A percentile compares a stretch with the other conserved stretches of the same genome.
These are phyloP conservation scores for Myotis yumanensis DNA, from an alignment of 2,113 vertebrate species.

Conservation along the genomic window DNA sequence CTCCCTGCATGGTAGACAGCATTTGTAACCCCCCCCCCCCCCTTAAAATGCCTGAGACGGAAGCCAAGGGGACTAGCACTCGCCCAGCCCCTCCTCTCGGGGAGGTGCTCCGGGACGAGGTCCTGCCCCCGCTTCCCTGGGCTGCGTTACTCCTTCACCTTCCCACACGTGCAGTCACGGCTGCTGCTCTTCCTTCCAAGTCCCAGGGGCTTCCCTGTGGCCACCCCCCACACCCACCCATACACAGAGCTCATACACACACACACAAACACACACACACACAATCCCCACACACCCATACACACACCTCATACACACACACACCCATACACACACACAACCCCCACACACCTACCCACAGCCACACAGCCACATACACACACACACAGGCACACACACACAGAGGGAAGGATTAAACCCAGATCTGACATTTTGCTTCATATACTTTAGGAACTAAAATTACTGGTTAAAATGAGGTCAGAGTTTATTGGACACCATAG, in stretches of 20 bases:
- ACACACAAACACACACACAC: not conserved
- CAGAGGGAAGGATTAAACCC: too few species aligned
- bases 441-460: not conserved
- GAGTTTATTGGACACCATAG: not conserved
- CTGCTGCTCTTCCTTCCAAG: too few species aligned
- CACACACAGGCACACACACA: not conserved
- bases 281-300: fast-evolving
- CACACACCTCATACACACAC: too few species aligned
- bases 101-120: not conserved
- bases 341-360: too few species aligned
- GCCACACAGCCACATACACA: too few species aligned
- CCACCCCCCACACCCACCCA: fast-evolving
- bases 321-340: too few species aligned
- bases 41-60: not conserved
- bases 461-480: not conserved
- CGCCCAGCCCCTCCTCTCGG: fast-evolving
- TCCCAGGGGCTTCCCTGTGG: not conserved
- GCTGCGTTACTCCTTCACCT: fast-evolving
- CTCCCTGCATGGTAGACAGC: fast-evolving
- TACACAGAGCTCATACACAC: not conserved
- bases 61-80: not conserved
- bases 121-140: too few species aligned
- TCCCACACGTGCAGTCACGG: fast-evolving
- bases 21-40: fast-evolving
- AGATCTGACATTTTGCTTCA: not conserved